Evolutionary conservation across 2,113 vertebrate species (phyloP), one percentile per base, ranked within the genome.

Genomic region (Limnothrissa miodon): DNA sequence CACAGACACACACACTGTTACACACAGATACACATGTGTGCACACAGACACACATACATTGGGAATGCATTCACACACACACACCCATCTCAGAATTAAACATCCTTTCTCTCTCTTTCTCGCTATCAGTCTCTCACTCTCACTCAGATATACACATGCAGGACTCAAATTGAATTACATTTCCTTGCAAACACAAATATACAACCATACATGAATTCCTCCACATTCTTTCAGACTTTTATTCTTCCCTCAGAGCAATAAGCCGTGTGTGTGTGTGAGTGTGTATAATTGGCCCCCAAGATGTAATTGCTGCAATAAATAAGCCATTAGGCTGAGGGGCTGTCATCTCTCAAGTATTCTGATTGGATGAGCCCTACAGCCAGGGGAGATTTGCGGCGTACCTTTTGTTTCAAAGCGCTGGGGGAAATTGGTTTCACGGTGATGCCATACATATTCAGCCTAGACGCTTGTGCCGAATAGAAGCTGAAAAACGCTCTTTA

Each of bases 251-350:
- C 21, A 19, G 3, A 53, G 19, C 59, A 84, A 29, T 48, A 25
- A 42, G 39, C 21, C 33, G 53, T 46, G 79, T 59, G 17, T 29
- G 7, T 53, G 48, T 11, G 45, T 70, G 82, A 79, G 39, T 19
- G 78, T 45, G 46, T 23, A 19, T 48, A 80, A 66, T 1, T 86
- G 48, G 33, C 81, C 45, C 10, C 39, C 46, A 81, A 81, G 51
- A 56, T 56, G 19, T 56, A 56, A 56, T 56, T 23, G 51, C 51
- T 23, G 21, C 51, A 56, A 56, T 56, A 56, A 56, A 56, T 56
- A 56, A 56, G 51, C 51, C 19, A 56, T 56, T 56, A 56, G 51
- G 4, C 19, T 56, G 51, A 56, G 51, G 51, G 51, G 51, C 51
- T 56, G 51, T 56, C 51, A 56, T 56, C 51, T 56, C 51, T 56